Percentiles rank a stretch among this genome's conserved stretches.
Conservation (phyloP, 2,113 vertebrate species). For the Oostethus manadensis region DNA sequence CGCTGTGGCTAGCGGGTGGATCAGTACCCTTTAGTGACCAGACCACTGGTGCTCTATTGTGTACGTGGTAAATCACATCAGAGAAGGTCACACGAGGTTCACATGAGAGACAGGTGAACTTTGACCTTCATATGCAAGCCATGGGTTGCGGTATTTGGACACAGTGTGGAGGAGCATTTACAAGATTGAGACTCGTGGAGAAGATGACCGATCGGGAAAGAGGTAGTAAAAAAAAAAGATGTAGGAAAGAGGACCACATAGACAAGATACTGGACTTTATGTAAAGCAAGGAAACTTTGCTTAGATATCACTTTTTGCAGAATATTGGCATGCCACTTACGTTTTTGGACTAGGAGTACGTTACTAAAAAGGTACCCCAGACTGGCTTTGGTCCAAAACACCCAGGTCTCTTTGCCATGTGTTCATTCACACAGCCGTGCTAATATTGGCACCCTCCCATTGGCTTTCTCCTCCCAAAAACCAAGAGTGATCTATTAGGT, state of each 20-base stretch:
- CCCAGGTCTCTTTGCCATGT: background rate
- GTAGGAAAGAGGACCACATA: slow-evolving; percentile 29
- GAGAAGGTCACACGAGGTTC: slow-evolving; percentile 39
- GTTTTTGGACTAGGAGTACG: background rate
- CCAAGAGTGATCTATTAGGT: background rate
- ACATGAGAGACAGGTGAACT: slow-evolving; percentile 54
- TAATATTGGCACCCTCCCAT: slow-evolving; percentile 16
- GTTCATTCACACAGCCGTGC: slow-evolving; percentile 13
- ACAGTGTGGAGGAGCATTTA: slow-evolving; percentile 27
- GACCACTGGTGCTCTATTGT: slow-evolving; percentile 58
- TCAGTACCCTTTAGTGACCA: slow-evolving; percentile 22
- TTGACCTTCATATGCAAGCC: slow-evolving; percentile 36
- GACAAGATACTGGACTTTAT: background rate
- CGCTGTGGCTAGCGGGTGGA: slow-evolving; percentile 49
- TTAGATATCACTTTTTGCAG: no score
- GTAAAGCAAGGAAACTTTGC: no score
- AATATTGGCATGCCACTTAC: background rate
- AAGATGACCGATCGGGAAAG: slow-evolving; percentile 34
- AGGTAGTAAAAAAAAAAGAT: slow-evolving; percentile 6
- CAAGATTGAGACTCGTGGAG: slow-evolving; percentile 24
- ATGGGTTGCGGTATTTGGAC: slow-evolving; percentile 37
- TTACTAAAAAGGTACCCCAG: background rate
- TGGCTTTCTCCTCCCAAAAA: slow-evolving; percentile 3
- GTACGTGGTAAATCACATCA: slow-evolving; percentile 47
- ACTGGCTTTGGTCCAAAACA: background rate